Evolutionary conservation across 2,113 vertebrate species (phyloP).

Genomic region (Misgurnus mizolepis): DNA sequence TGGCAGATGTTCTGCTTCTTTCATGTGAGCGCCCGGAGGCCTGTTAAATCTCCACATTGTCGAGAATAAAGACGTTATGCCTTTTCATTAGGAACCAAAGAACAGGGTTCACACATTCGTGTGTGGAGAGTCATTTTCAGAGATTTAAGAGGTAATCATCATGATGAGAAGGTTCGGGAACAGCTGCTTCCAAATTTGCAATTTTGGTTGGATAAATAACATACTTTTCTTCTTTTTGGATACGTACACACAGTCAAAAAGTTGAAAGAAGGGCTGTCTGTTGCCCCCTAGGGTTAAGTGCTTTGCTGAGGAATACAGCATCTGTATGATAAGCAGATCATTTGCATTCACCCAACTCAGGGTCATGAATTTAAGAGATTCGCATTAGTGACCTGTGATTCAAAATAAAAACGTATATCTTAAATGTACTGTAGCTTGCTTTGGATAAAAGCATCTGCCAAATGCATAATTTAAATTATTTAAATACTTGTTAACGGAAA

Average conservation of each 20-base stretch:
- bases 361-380: not conserved
- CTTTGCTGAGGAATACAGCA: not conserved
- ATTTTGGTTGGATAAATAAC: no score
- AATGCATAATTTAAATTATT: no score
- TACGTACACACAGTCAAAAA: not conserved
- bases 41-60: conserved; percentile 27
- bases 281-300: not conserved
- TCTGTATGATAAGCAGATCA: not conserved
- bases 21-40: conserved; percentile 40
- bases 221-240: no score
- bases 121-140: not conserved
- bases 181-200: not conserved
- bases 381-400: not conserved
- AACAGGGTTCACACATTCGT: not conserved
- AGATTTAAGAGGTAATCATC: conserved; percentile 1
- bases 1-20: conserved; percentile 46
- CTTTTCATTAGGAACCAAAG: conserved; percentile 23
- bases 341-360: not conserved
- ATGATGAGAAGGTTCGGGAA: not conserved
- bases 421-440: no score
- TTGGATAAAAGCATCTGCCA: no score
- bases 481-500: no score
- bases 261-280: not conserved
- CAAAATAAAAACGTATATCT: no score
- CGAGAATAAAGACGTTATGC: not conserved